Evolutionary conservation across 1,140 invertebrate genomes (phyloP), one percentile per base, ranked within the genome.

Genomic region (Eumaeus atala): DNA sequence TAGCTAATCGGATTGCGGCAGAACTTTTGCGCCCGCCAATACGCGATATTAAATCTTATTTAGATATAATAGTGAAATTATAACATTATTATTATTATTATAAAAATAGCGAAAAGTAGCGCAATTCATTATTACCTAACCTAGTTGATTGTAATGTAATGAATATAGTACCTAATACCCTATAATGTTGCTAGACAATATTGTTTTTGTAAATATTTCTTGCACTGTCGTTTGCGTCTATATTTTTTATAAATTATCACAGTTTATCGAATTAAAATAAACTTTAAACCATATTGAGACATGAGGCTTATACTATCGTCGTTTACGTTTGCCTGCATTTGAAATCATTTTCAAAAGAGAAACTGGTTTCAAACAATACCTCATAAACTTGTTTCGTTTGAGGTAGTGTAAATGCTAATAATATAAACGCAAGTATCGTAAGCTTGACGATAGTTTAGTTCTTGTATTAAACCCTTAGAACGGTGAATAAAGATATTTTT

Each of bases 1-100:
- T 28, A 28, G 21, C 6, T 28, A 28, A n/a, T 10, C 35, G 35
- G 35, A 37, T 9, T 10, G 35, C 9, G 40, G 12, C 40, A 1
- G 40, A 44, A 44, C 17, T 14, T 14, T 9, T 44, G 12, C 16
- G 14, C 40, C 57, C 66, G 70, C 62, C 61, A 58, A 53, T 40
- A 49, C 60, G 59, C 58, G 66, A 62, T 70, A 75, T 76, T 76
- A 74, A 77, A 74, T 71, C 64, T 64, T 73, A 64, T 70, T 71
- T 79, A 79, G 76, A 64, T 70, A 69, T 74, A 63, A 65, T 85
- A 85, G 82, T 79, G 67, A 83, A 84, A 82, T 84, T 82, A 82
- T 74, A 71, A 54, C 64, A 64, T 74, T 67, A 71, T 71, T 66
- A 72, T 71, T 66, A 72, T 64, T 64, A 63, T 59, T 60, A 68